phyloP scores from a whole-genome alignment of 2,113 vertebrate species.

The Tachuris rubrigastra region DNA sequence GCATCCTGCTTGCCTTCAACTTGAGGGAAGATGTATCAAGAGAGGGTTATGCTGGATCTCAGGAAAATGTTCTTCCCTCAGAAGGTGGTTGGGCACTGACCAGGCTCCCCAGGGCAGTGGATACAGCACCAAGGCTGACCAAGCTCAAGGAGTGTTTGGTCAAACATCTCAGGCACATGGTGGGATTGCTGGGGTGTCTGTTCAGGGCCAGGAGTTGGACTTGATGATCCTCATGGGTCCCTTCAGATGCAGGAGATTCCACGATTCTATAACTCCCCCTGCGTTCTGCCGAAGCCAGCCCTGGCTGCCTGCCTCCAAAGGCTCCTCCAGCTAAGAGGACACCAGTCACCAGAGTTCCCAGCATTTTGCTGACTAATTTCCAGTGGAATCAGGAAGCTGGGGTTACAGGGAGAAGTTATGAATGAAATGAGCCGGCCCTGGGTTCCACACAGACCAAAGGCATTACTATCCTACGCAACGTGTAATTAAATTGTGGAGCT shows the following conservation, averaged over 20 bases:
- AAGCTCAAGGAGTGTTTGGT: background rate
- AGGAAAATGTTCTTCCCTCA: background rate
- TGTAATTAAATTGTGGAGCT: constrained; percentile 45
- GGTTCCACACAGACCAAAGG: background rate
- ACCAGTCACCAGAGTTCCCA: background rate
- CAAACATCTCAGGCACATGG: fast-evolving
- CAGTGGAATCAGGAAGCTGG: constrained; percentile 55
- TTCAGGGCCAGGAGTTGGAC: fast-evolving
- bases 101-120: background rate
- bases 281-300: background rate
- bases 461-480: background rate
- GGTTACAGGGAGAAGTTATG: constrained; percentile 33
- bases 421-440: constrained; percentile 11
- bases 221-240: fast-evolving
- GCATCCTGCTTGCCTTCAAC: fast-evolving
- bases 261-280: background rate
- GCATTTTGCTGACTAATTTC: constrained; percentile 21
- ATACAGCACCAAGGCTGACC: fast-evolving
- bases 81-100: background rate
- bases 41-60: fast-evolving
- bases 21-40: background rate
- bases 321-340: background rate
- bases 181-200: background rate
- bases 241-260: background rate
- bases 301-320: background rate